A percentile compares a stretch with the other conserved stretches of the same genome.
Conservation (phyloP, 2,888 invertebrate species). For the Harpalus rufipes region DNA sequence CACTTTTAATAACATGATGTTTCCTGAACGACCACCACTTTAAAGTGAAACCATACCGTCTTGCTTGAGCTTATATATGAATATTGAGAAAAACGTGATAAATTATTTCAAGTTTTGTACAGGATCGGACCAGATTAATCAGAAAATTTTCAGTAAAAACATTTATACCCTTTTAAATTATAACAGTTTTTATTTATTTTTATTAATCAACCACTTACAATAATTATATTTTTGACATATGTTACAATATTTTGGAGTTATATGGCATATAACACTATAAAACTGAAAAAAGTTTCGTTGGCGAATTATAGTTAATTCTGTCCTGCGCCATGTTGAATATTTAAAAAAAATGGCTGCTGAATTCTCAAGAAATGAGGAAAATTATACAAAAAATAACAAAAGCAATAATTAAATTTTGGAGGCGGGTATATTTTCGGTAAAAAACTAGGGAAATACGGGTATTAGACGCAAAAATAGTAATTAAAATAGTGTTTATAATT, state of each 20-base stretch:
- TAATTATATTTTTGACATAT: too few species aligned
- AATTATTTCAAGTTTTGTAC: neutral
- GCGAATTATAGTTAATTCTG: neutral
- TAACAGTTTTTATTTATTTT: neutral
- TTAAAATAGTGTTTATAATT: neutral
- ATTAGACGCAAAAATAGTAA: neutral
- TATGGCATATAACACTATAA: neutral
- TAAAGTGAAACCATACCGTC: neutral
- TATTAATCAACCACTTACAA: too few species aligned
- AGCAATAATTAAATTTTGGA: neutral
- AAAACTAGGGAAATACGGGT: neutral
- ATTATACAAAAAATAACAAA: neutral
- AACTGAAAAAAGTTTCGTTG: neutral
- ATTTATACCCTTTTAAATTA: neutral
- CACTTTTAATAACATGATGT: neutral
- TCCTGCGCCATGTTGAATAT: conserved; percentile 1
- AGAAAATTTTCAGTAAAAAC: neutral
- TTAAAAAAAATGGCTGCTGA: neutral
- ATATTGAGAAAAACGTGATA: neutral
- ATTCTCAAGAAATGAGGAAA: neutral
- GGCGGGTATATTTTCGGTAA: neutral
- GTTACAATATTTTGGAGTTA: neutral
- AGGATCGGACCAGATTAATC: neutral
- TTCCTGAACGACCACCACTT: neutral
- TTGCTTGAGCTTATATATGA: neutral